Evolutionary conservation across 1,140 invertebrate species (phyloP).

Genomic region (Tribolium castaneum): DNA sequence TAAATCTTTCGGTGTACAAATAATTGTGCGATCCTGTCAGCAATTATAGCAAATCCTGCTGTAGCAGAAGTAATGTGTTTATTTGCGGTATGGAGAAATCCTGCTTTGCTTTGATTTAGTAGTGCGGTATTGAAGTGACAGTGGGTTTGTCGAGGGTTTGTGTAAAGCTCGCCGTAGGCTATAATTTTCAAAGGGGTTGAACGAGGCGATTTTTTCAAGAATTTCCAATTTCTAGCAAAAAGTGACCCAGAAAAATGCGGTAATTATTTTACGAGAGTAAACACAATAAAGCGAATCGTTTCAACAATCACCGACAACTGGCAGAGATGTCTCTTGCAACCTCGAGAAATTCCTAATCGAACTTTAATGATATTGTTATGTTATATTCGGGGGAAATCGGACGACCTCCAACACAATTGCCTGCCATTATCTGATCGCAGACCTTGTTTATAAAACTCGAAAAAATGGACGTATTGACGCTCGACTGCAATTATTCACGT

Average conservation of each 20-base stretch:
- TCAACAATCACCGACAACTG: too few species aligned
- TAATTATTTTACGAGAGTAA: too few species aligned
- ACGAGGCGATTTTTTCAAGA: neutral
- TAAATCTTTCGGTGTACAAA: too few species aligned
- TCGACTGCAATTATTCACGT: too few species aligned
- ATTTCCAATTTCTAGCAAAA: neutral
- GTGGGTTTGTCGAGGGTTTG: constrained; percentile 56
- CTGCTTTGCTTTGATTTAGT: constrained; percentile 59
- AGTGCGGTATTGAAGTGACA: constrained; percentile 60
- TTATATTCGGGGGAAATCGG: neutral
- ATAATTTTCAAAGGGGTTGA: constrained; percentile 55
- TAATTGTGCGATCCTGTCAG: neutral
- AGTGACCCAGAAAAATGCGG: too few species aligned
- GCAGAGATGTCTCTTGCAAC: neutral
- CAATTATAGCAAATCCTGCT: neutral
- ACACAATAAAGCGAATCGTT: too few species aligned
- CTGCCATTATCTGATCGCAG: neutral
- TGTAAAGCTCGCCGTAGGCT: constrained; percentile 52
- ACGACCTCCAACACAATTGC: neutral
- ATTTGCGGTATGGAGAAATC: constrained; percentile 53
- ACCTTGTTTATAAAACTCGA: too few species aligned
- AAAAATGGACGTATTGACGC: too few species aligned
- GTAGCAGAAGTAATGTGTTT: constrained; percentile 47
- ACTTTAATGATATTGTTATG: constrained; percentile 9
- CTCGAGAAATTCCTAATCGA: neutral